Evolutionary conservation across 2,888 invertebrate genomes (phyloP).

Genomic region (Dioctria linearis): DNA sequence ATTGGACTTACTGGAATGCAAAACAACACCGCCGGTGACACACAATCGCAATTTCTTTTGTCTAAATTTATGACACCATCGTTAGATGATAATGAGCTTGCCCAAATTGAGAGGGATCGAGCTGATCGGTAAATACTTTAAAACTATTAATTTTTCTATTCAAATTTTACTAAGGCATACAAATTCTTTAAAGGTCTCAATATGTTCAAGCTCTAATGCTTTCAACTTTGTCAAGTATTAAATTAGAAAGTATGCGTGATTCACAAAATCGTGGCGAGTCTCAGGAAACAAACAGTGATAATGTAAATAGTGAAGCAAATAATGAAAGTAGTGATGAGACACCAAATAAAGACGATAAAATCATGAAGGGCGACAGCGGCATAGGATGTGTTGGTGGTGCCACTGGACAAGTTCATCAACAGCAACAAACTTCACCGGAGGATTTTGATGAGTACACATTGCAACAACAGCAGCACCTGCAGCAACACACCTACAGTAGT

Average conservation of each 20-base stretch:
- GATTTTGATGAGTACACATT: conserved; percentile 68
- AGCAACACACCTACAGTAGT: conserved; percentile 59
- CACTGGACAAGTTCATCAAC: conserved; percentile 66
- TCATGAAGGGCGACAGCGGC: conserved; percentile 60
- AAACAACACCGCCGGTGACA: conserved; percentile 61
- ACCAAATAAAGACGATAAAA: conserved; percentile 59
- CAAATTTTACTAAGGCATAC: background rate
- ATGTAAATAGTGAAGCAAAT: conserved; percentile 69
- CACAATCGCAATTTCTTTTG: conserved; percentile 68
- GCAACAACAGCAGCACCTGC: conserved; percentile 58
- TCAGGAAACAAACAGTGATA: conserved; percentile 68
- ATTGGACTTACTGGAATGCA: conserved; percentile 61
- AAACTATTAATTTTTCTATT: background rate
- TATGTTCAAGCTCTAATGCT: conserved; percentile 81
- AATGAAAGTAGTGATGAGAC: conserved; percentile 59
- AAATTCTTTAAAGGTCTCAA: conserved; percentile 68
- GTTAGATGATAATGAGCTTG: conserved; percentile 73
- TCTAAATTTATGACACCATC: conserved; percentile 73
- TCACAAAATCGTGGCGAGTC: conserved; percentile 63
- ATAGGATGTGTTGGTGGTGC: conserved; percentile 56
- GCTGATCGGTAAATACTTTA: conserved; percentile 72
- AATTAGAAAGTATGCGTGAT: conserved; percentile 62
- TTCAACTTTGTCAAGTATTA: conserved; percentile 73
- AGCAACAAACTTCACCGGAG: conserved; percentile 71
- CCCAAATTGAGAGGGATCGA: conserved; percentile 74